Base-by-base conservation (phyloP, 2,113 vertebrate genomes). In the Mystacornis crossleyi region DNA sequence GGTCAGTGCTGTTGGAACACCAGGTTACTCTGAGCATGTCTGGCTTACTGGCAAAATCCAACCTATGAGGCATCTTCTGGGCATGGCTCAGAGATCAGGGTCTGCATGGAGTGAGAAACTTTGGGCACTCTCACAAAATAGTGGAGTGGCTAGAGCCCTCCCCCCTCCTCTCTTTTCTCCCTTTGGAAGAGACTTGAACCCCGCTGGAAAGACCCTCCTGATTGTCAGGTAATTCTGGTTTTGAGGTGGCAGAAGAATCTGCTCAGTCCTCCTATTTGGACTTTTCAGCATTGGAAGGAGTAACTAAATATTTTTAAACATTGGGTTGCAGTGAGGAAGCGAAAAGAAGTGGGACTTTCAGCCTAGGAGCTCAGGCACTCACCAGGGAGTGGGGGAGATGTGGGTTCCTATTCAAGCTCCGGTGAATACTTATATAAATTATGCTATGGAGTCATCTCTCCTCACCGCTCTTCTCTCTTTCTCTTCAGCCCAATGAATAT, bases 401-500 rank as follows among this genome's bases (percentile, higher is more conserved):
- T 31, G 65, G 45, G 23, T 45, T 69, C 70, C 72, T 58, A 14
- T 71, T 89, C 34, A 61, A 81, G 70, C 51, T 93, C 47, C 61
- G 45, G 31, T 51, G 25, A 93, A 72, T 61, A 28, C 34, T 73
- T 84, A 17, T 1, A 87, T 55, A 84, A 79, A 85, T 87, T 81
- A 67, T 82, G 48, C 24, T 89, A 36, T 43, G 19, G 65, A 91
- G 21, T n/a, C 17, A 18, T 71, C 21, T 72, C 36, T 86, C 28
- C 38, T 81, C 25, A 21, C 18, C 1, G 3, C 14, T 7, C n/a
- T 70, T 9, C 28, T 67, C 21, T 70, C 60, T 78, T 69, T 70
- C 24, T 89, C 36, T 82, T 89, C 73, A 89, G 48, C 40, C 51
- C 78, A 87, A 79, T 48, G 36, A 93, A 84, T 87, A 90, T 93